Percentiles rank a stretch among this genome's conserved stretches.
Conservation (phyloP, 2,797 vertebrate species). For the Arrhamphus sclerolepis region DNA sequence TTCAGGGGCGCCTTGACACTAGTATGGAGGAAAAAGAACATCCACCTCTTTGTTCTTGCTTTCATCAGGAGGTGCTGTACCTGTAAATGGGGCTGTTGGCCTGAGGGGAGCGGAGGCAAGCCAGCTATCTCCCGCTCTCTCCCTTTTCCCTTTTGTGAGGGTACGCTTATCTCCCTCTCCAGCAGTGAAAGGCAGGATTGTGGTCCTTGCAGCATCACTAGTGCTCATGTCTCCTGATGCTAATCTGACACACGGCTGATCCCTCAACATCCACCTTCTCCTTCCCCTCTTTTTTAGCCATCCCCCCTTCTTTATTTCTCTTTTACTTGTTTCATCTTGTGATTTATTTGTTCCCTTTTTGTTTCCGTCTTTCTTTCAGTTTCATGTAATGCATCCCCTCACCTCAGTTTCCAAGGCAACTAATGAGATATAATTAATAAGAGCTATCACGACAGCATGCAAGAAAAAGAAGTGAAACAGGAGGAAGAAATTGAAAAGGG, state of each 20-base stretch:
- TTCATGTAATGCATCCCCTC: slow-evolving; percentile 72
- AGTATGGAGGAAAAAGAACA: slow-evolving; percentile 63
- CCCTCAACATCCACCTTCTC: slow-evolving; percentile 76
- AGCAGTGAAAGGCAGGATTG: slow-evolving; percentile 79
- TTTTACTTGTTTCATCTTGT: slow-evolving; percentile 40
- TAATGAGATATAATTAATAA: slow-evolving; percentile 89
- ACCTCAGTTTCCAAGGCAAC: slow-evolving; percentile 86
- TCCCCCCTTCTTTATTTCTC: slow-evolving; percentile 32
- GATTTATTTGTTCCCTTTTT: slow-evolving; percentile 51
- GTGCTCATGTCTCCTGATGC: slow-evolving; percentile 84
- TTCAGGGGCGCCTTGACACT: slow-evolving; percentile 60
- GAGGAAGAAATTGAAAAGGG: slow-evolving; percentile 62
- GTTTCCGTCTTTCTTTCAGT: slow-evolving; percentile 52
- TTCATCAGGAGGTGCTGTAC: slow-evolving; percentile 77
- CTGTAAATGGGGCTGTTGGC: slow-evolving; percentile 76
- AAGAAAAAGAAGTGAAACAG: slow-evolving; percentile 75
- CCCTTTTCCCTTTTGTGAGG: slow-evolving; percentile 72
- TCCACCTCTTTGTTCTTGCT: slow-evolving; percentile 75
- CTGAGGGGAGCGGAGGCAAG: slow-evolving; percentile 71
- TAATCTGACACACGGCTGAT: slow-evolving; percentile 84
- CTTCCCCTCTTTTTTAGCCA: slow-evolving; percentile 27
- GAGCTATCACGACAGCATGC: slow-evolving; percentile 71
- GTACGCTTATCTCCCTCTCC: slow-evolving; percentile 78
- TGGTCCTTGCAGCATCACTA: slow-evolving; percentile 73
- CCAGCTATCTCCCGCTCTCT: slow-evolving; percentile 66